Conservation (phyloP, 2,888 invertebrate species). For the Melipona beecheii region DNA sequence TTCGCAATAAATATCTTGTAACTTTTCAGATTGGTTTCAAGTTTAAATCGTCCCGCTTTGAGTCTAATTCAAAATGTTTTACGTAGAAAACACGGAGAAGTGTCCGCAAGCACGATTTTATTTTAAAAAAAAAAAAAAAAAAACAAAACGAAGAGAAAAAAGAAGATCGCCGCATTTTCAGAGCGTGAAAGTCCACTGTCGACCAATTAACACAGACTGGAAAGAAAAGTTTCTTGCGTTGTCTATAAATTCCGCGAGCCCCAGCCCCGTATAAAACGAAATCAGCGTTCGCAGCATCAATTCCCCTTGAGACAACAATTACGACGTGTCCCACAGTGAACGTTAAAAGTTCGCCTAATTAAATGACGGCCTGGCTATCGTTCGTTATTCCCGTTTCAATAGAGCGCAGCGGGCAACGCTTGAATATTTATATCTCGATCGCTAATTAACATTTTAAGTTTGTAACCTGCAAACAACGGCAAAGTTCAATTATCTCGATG, state of each 20-base stretch:
- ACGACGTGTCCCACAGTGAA: conserved; percentile 25
- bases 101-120: too few species aligned
- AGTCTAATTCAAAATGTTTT: too few species aligned
- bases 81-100: too few species aligned
- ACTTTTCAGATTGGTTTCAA: too few species aligned
- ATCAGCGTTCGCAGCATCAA: conserved; percentile 13
- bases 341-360: conserved; percentile 34
- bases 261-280: background rate
- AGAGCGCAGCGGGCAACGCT: conserved; percentile 9
- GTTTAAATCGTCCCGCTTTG: too few species aligned
- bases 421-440: conserved; percentile 34
- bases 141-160: too few species aligned
- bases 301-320: conserved; percentile 29
- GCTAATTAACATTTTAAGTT: conserved; percentile 30
- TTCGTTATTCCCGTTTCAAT: conserved; percentile 25
- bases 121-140: too few species aligned
- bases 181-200: too few species aligned
- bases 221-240: background rate
- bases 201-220: background rate
- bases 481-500: conserved; percentile 28
- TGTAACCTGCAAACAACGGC: conserved; percentile 8
- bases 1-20: too few species aligned
- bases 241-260: background rate
- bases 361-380: conserved; percentile 26
- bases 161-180: background rate